Conservation (phyloP, 2,113 vertebrate genomes). For the Amblyornis subalaris region DNA sequence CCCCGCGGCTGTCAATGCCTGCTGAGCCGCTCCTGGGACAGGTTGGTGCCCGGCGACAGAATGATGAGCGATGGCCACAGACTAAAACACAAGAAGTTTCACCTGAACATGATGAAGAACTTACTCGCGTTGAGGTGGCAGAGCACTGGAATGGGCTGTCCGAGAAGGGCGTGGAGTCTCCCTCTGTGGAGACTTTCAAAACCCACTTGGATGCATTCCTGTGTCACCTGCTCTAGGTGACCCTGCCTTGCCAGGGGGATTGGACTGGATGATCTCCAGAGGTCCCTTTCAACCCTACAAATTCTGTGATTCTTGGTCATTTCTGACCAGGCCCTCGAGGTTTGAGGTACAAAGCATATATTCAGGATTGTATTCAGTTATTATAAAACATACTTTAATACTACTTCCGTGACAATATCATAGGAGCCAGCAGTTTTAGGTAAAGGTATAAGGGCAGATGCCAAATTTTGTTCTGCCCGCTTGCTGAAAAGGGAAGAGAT, state of each 20-base stretch:
- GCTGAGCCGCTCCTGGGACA: neutral
- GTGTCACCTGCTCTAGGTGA: neutral
- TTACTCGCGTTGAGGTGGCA: neutral
- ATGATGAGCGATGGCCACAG: neutral
- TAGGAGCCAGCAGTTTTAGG: neutral
- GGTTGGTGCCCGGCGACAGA: neutral
- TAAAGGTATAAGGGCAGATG: neutral
- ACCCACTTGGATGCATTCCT: neutral
- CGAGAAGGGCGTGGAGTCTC: neutral
- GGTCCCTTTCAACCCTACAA: too few relatives aligned
- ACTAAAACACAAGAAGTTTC: neutral
- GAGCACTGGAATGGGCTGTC: neutral
- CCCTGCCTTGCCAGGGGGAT: neutral
- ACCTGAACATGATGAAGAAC: neutral
- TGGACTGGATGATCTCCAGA: neutral
- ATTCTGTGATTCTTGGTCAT: neutral
- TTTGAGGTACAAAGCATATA: neutral
- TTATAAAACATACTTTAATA: neutral
- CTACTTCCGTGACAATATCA: accelerated
- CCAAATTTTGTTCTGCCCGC: neutral
- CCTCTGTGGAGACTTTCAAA: neutral
- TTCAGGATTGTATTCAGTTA: neutral
- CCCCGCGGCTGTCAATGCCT: neutral
- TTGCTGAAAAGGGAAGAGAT: neutral
- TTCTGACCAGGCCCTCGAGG: neutral